phyloP scores from a whole-genome alignment of 2,797 vertebrate genomes.

The Manis pentadactyla region DNA sequence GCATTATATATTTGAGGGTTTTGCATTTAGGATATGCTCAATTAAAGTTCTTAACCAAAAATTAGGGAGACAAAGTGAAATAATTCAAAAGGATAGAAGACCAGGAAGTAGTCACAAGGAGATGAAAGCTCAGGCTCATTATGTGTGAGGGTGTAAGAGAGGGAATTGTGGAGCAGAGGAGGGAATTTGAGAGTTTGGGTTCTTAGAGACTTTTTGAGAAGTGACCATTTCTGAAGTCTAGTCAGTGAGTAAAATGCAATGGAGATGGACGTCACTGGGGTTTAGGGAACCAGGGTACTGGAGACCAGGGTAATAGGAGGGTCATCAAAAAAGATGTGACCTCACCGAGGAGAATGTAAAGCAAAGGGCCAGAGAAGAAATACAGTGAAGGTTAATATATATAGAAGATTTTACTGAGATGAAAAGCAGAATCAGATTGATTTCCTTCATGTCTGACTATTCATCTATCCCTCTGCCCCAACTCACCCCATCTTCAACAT shows the following conservation, averaged over 20 bases:
- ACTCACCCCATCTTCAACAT: background rate
- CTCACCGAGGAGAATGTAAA: constrained; percentile 12
- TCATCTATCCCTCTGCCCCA: background rate
- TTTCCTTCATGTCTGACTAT: background rate
- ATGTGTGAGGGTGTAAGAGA: background rate
- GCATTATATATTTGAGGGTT: background rate
- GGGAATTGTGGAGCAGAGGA: background rate
- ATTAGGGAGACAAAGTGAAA: constrained; percentile 24
- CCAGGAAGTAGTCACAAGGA: constrained; percentile 12
- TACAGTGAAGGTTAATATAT: constrained; percentile 45
- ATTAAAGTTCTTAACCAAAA: constrained; percentile 30
- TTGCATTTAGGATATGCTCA: background rate
- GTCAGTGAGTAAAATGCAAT: constrained; percentile 46
- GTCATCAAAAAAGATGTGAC: background rate
- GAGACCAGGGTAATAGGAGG: constrained; percentile 4
- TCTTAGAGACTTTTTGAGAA: constrained; percentile 53
- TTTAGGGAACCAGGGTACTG: constrained; percentile 1
- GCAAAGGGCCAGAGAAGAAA: constrained; percentile 33
- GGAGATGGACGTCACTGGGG: background rate
- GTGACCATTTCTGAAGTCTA: constrained; percentile 42
- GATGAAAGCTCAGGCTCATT: constrained; percentile 2
- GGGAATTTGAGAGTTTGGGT: background rate
- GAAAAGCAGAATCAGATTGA: constrained; percentile 31
- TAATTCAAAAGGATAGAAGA: constrained; percentile 8
- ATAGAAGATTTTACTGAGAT: background rate